Percentiles rank a stretch among this genome's conserved stretches.
Evolutionary conservation across 2,113 vertebrate genomes (phyloP).

Genomic region (Chamaea fasciata): DNA sequence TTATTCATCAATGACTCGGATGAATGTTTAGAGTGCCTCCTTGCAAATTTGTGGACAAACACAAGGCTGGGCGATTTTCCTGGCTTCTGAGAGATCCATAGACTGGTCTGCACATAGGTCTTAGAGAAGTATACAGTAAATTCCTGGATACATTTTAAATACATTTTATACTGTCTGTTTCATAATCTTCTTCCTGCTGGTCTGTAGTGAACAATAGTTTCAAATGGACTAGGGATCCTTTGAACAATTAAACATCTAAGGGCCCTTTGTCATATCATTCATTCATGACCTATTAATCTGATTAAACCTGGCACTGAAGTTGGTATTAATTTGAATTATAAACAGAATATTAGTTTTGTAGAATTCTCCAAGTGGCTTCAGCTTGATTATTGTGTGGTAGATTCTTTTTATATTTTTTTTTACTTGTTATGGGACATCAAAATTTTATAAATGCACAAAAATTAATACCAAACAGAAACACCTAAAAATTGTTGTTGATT

Average conservation of each 20-base stretch:
- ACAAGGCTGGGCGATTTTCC: not conserved
- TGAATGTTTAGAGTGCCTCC: not conserved
- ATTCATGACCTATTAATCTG: not conserved
- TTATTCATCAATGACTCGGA: not conserved
- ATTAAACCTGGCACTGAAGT: not conserved
- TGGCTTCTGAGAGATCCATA: not conserved
- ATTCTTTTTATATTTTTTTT: not conserved
- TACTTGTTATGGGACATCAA: not conserved
- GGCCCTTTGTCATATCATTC: not conserved
- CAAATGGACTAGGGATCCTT: not conserved
- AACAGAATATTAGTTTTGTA: not conserved
- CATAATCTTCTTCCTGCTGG: not conserved
- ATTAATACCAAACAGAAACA: not conserved
- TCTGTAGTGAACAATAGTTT: not conserved
- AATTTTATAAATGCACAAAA: not conserved
- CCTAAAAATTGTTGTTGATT: not conserved
- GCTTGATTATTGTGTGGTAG: not conserved
- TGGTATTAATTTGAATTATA: not conserved
- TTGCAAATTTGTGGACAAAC: too few relatives aligned
- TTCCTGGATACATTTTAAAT: not conserved
- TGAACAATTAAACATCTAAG: not conserved
- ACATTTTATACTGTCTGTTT: not conserved
- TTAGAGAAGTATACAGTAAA: not conserved
- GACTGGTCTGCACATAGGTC: not conserved
- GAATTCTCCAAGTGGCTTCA: not conserved